Evolutionary conservation across 2,888 invertebrate genomes (phyloP), one percentile per base, ranked within the genome.

Genomic region (Diarsia mendica): DNA sequence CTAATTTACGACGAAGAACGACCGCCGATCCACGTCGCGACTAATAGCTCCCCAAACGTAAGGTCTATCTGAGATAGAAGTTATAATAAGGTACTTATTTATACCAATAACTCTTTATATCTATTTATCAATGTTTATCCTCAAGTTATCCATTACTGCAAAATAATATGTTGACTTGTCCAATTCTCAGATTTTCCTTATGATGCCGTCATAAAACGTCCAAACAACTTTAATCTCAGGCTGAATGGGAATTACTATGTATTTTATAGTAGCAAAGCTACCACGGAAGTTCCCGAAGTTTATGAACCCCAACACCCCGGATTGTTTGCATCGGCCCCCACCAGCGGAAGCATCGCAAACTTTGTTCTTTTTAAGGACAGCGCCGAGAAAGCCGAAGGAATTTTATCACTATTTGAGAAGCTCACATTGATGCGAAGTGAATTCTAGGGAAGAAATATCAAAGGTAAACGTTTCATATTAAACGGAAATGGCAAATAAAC

Each of bases 281-380:
- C 82, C 77, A 83, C 85, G 89, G 89, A 93, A 93, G 90, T 93
- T 93, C 89, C 79, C 78, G 70, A 92, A 93, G 92, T 94, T 91
- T 93, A 92, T 92, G 91, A 92, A 92, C 87, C 91, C 87, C 88
- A 82, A 91, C 91, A 90, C 90, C 89, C 89, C 89, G 91, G 89
- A 93, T 92, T 94, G 93, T 93, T 94, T 92, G 92, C 89, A 91
- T 89, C 89, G 90, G 88, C 82, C 89, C 87, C 86, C 82, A 87
- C 80, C 81, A 88, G 84, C 90, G 91, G 91, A 92, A 92, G 90
- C 89, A 88, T 88, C 85, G 86, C 86, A 92, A 94, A 93, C 92
- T 94, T 93, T 90, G 85, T 87, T 90, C 91, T 92, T 93, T 92
- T 90, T 82, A 91, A 91, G 87, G 88, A 89, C 87, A 87, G 82